Conservation (phyloP, 2,888 invertebrate genomes). For the Drosophila kambysellisi region DNA sequence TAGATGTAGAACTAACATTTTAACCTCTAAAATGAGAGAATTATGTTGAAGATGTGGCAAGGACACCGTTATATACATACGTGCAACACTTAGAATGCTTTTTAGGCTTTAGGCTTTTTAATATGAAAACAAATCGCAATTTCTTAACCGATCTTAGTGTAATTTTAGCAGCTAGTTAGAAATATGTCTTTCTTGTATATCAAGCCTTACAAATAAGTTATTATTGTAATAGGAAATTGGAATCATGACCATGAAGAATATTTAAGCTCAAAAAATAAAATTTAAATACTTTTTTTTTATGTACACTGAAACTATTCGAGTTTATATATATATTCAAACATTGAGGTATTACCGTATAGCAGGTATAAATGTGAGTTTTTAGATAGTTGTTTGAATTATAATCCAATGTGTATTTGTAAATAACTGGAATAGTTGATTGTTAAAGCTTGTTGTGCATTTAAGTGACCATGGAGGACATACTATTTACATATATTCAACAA, state of each 20-base stretch:
- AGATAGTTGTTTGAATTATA: no score
- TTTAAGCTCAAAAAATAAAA: neutral
- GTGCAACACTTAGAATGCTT: neutral
- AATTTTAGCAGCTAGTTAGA: no score
- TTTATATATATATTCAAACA: neutral
- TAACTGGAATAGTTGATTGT: neutral
- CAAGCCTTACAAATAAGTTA: neutral
- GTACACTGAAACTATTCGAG: neutral
- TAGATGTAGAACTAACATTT: neutral
- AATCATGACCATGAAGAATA: neutral
- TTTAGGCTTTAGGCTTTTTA: no score
- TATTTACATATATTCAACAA: neutral
- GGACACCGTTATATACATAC: neutral
- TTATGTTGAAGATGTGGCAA: neutral
- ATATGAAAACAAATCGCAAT: no score
- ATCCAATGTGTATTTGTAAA: neutral
- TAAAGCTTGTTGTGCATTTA: neutral
- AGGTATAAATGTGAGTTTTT: neutral
- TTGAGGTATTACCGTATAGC: neutral
- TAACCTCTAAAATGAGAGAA: neutral
- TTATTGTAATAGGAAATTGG: neutral
- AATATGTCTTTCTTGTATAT: neutral
- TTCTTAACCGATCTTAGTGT: no score
- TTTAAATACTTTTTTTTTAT: neutral
- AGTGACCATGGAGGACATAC: neutral